These are phyloP conservation scores for Parnassius mnemosyne DNA, from an alignment of 2,888 invertebrate genomes.

Conservation along the genomic window DNA sequence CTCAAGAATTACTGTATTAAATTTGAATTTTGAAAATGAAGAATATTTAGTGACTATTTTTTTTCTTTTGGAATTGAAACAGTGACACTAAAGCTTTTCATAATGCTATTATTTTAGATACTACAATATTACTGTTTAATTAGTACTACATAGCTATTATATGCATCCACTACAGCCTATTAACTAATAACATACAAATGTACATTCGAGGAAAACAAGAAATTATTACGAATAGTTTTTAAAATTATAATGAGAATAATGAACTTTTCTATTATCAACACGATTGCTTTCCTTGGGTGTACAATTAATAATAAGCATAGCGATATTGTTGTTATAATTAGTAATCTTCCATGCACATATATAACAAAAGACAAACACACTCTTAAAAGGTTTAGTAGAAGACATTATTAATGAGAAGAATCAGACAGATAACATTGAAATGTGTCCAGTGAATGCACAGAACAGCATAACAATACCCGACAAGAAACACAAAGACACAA, in stretches of 20 bases:
- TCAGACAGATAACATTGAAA: constrained; percentile 42
- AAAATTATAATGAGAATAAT: background rate
- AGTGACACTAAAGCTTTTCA: constrained; percentile 30
- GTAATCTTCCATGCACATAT: constrained; percentile 79
- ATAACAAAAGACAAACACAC: constrained; percentile 79
- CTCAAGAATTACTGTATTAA: background rate
- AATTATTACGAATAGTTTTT: background rate
- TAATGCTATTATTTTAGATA: constrained; percentile 32
- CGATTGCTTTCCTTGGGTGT: constrained; percentile 48
- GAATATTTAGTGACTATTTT: background rate
- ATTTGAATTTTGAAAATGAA: background rate
- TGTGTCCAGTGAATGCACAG: constrained; percentile 45
- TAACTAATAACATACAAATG: constrained; percentile 51
- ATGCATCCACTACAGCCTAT: constrained; percentile 55
- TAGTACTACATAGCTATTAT: constrained; percentile 37
- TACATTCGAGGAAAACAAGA: constrained; percentile 28
- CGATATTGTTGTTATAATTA: constrained; percentile 51
- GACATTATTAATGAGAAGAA: constrained; percentile 37
- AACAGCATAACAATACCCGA: constrained; percentile 41
- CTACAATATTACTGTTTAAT: constrained; percentile 33
- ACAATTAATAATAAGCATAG: constrained; percentile 44
- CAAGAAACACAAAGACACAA: constrained; percentile 49
- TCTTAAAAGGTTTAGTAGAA: constrained; percentile 52
- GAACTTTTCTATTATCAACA: background rate
- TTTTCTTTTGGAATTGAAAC: constrained; percentile 20